A percentile compares a stretch with the other conserved stretches of the same genome.
Conservation (phyloP, 2,797 vertebrate genomes). For the Catharus ustulatus region DNA sequence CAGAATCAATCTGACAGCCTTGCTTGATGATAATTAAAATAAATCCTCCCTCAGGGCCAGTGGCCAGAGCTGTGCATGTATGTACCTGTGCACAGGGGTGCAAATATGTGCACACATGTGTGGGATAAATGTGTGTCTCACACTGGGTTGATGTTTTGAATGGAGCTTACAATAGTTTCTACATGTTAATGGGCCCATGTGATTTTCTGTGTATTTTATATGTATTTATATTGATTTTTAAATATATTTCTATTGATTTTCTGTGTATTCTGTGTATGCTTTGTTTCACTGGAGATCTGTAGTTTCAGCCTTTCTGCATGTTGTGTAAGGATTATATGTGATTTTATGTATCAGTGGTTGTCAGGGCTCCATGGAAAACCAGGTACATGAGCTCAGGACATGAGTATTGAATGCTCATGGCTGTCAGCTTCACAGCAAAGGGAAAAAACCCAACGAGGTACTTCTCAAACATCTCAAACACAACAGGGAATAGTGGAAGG, state of each 20-base stretch:
- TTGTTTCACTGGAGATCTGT: not conserved
- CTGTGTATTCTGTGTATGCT: not conserved
- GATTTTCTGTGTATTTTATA: not conserved
- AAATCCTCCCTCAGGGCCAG: not conserved
- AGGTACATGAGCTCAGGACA: not conserved
- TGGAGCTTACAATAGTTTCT: not conserved
- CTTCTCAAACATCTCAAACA: not conserved
- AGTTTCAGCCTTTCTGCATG: not conserved
- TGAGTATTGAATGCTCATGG: not conserved
- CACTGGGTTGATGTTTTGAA: not conserved
- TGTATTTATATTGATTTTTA: not conserved
- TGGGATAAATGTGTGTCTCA: not conserved
- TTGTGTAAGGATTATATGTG: not conserved
- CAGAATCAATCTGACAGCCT: not conserved
- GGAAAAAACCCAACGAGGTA: not conserved
- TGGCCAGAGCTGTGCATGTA: not conserved
- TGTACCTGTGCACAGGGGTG: not conserved
- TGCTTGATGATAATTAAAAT: not conserved
- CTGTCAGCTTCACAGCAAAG: not conserved
- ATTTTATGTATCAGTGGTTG: not conserved
- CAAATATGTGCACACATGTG: accelerated
- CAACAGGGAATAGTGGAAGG: not conserved
- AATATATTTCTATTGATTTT: not conserved
- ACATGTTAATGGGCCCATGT: not conserved
- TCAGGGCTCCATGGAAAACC: not conserved